Conservation (phyloP, 2,888 invertebrate genomes). For the Caradrina kadenii region DNA sequence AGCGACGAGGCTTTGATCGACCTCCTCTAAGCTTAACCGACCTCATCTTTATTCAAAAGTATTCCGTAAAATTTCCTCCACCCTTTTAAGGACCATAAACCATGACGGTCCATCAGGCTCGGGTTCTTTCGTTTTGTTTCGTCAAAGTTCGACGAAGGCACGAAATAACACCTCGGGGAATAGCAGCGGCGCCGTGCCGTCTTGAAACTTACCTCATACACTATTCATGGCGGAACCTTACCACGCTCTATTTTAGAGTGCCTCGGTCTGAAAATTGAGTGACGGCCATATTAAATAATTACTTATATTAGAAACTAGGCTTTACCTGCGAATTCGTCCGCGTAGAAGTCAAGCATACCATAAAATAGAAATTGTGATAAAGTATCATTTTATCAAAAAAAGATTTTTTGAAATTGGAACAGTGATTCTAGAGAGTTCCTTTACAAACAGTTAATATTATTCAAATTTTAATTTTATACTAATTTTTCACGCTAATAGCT, state of each 20-base stretch:
- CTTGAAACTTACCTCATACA: constrained; percentile 59
- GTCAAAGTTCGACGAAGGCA: constrained; percentile 40
- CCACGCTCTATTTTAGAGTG: constrained; percentile 45
- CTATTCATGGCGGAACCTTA: constrained; percentile 54
- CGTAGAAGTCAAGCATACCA: no score
- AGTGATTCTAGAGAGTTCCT: no score
- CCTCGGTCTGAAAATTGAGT: constrained; percentile 44
- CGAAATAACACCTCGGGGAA: constrained; percentile 55
- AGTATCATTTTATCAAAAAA: no score
- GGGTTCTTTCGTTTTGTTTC: constrained; percentile 46
- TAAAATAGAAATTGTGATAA: no score
- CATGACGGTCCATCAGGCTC: constrained; percentile 17
- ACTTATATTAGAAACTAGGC: background rate
- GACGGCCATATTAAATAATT: constrained; percentile 4
- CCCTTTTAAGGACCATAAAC: constrained; percentile 34
- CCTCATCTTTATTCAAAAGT: constrained; percentile 3
- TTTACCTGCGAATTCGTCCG: background rate
- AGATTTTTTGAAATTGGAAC: no score
- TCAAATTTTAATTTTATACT: no score
- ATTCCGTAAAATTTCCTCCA: constrained; percentile 7
- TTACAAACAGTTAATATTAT: no score
- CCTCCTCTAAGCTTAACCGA: no score
- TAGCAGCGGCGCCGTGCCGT: constrained; percentile 36
- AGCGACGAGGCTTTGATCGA: no score
- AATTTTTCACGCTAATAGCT: no score